Evolutionary conservation across 2,113 vertebrate genomes (phyloP).

Genomic region (Leucopsar rothschildi): DNA sequence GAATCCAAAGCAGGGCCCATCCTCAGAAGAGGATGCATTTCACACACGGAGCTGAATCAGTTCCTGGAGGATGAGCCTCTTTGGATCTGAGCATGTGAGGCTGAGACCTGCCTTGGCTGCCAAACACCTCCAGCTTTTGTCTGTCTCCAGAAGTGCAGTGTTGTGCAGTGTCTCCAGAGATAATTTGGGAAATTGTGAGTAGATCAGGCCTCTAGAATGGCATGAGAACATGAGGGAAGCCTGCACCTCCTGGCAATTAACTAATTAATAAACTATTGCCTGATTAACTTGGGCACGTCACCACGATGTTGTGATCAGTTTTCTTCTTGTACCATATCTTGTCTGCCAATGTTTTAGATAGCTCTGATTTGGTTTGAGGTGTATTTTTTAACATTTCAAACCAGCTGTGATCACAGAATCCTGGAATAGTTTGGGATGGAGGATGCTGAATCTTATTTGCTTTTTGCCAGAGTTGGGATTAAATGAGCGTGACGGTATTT

Average conservation of each 20-base stretch:
- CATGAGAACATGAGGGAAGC: background rate
- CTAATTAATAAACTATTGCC: background rate
- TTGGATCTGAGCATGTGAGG: background rate
- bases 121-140: too few species aligned
- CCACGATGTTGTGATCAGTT: background rate
- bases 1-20: background rate
- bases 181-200: background rate
- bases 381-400: background rate
- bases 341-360: background rate
- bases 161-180: background rate
- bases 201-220: background rate
- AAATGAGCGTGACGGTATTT: too few species aligned
- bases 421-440: background rate
- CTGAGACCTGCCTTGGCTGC: rapidly evolving
- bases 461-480: too few species aligned
- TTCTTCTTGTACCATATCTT: rapidly evolving
- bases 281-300: background rate
- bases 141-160: background rate
- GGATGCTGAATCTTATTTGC: too few species aligned
- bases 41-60: background rate
- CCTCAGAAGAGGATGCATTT: background rate
- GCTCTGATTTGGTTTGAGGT: background rate
- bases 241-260: background rate
- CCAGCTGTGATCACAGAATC: background rate
- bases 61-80: background rate